A percentile compares a stretch with the other conserved stretches of the same genome.
Conservation (phyloP, 2,113 vertebrate species). For the Propithecus coquereli region DNA sequence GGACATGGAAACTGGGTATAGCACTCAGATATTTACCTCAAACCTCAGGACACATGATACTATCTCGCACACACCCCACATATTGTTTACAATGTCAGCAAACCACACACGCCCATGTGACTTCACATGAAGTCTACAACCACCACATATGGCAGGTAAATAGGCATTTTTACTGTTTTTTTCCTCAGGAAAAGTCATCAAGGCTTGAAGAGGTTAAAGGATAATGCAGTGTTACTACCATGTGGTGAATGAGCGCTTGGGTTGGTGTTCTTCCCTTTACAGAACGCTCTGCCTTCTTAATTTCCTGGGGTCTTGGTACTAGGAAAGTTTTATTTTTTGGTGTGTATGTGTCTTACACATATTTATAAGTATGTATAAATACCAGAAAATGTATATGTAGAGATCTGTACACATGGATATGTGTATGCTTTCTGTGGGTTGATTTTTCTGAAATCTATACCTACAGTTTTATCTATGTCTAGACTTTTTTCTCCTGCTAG, state of each 20-base stretch:
- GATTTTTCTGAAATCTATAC: not conserved
- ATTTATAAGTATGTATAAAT: not conserved
- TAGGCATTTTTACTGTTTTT: not conserved
- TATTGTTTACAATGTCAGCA: not conserved
- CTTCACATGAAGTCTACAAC: not conserved
- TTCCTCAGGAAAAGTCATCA: not conserved
- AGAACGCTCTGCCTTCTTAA: not conserved
- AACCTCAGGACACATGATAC: not conserved
- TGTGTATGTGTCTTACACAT: not conserved
- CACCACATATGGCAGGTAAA: not conserved
- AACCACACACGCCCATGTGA: not conserved
- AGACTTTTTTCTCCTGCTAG: not conserved
- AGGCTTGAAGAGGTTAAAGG: not conserved
- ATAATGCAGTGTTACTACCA: not conserved
- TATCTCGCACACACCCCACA: not conserved
- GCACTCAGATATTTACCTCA: not conserved
- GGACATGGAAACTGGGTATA: not conserved
- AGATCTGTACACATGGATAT: too few relatives aligned
- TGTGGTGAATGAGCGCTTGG: not conserved
- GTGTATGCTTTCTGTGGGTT: not conserved
- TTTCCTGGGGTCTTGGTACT: not conserved
- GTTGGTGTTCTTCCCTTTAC: not conserved
- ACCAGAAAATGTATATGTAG: not conserved
- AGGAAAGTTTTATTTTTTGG: not conserved
- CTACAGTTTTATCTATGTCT: not conserved